These are phyloP conservation scores for Epiperipatus broadwayi DNA, from an alignment of 2,888 invertebrate genomes.

Conservation along the genomic window DNA sequence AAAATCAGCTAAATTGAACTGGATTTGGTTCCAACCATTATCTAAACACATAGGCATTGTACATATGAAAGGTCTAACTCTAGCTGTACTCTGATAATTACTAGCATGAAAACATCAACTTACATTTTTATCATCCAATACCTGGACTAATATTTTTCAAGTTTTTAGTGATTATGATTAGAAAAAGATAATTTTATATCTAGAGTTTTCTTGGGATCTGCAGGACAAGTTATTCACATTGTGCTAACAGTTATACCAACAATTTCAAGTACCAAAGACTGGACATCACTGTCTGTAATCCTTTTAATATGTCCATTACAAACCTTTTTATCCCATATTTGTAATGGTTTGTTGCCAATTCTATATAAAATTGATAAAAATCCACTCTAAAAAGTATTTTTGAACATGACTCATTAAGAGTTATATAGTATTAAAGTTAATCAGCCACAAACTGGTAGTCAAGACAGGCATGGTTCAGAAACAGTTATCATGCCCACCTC, in stretches of 20 bases:
- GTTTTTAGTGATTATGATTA: constrained; percentile 88
- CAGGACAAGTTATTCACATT: constrained; percentile 75
- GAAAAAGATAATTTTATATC: constrained; percentile 77
- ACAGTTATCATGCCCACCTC: too few species aligned
- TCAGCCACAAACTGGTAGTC: too few species aligned
- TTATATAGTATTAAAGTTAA: too few species aligned
- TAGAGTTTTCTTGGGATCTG: constrained; percentile 67
- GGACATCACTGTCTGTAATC: constrained; percentile 82
- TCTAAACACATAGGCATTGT: constrained; percentile 89
- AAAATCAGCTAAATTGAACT: constrained; percentile 85
- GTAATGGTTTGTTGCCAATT: constrained; percentile 36
- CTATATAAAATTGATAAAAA: constrained; percentile 36
- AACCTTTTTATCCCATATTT: constrained; percentile 41
- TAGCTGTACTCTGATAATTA: constrained; percentile 81
- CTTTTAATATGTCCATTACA: constrained; percentile 84
- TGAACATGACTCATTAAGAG: too few species aligned
- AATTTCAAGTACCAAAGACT: constrained; percentile 75
- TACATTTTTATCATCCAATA: constrained; percentile 84
- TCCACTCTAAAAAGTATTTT: constrained; percentile 38
- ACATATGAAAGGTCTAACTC: constrained; percentile 90
- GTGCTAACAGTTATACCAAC: constrained; percentile 82
- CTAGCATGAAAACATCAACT: constrained; percentile 79
- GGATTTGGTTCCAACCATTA: constrained; percentile 83
- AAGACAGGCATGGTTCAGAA: too few species aligned
- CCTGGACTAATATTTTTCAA: constrained; percentile 53